Base-by-base conservation (phyloP, 1,140 invertebrate genomes). In the Melitaea cinxia region DNA sequence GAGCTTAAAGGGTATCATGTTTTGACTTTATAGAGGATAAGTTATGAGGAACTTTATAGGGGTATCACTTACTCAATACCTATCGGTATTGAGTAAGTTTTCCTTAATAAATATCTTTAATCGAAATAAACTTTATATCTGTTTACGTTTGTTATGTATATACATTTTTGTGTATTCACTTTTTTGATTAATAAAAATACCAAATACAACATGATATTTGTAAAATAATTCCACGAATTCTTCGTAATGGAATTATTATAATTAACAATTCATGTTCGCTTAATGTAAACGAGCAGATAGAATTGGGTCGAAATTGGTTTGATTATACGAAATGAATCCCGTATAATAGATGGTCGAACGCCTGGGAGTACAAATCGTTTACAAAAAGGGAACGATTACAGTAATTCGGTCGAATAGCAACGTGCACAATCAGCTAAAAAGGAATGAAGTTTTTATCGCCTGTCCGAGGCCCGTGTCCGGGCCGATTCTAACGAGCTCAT, bases 401-500 rank as follows among this genome's bases (percentile, higher is more conserved):
- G 74, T 74, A 79, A 78, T 82, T 72, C 73, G 53, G 64, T 60
- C 35, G 62, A 79, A 76, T 75, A 61, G 58, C 73, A 76, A 77
- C 72, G 70, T 68, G 66, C 75, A 77, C 69, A 82, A 79, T 87
- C 80, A 79, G 74, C 73, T 71, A 74, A 82, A 83, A 78, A 83
- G 75, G 59, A 69, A 67, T 72, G 75, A 79, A 81, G 73, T 88
- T 88, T 90, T 87, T 85, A 83, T 83, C 82, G 77, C 68, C 63
- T 78, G 78, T 82, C 75, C 75, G 73, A 79, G 71, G 63, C 59
- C 56, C 75, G 74, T 78, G 80, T 76, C 58, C 79, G 63, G 70
- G 73, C 77, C 69, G 77, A 78, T 79, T 84, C 78, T 89, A 90
- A 88, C 85, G 85, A 86, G 80, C 83, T 88, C 86, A 88, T 90